Evolutionary conservation across 2,113 vertebrate species (phyloP).

Genomic region (Amblyopsis rosae): DNA sequence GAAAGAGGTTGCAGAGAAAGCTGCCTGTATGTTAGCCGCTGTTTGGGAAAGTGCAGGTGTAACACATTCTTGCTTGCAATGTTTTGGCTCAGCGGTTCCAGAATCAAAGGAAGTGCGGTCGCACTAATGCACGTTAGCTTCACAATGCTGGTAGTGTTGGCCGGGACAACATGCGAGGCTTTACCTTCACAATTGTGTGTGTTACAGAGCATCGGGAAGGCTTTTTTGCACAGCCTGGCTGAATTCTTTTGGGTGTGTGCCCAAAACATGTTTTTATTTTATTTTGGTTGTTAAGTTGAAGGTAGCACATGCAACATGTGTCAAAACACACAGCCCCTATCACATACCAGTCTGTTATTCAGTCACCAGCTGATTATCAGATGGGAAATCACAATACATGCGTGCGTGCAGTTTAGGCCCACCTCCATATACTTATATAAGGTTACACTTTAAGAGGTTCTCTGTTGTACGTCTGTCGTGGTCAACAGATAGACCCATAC

Average conservation of each 20-base stretch:
- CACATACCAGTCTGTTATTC: background rate
- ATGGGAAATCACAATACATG: slow-evolving; percentile 1
- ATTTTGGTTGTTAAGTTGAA: too few species aligned
- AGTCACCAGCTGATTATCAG: slow-evolving; percentile 18
- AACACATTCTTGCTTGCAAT: slow-evolving; percentile 27
- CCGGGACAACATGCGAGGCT: too few species aligned
- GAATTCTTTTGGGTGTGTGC: background rate
- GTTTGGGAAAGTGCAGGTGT: slow-evolving; percentile 15
- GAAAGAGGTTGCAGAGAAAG: too few species aligned
- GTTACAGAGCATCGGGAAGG: too few species aligned
- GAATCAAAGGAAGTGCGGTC: slow-evolving; percentile 38
- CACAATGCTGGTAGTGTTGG: slow-evolving; percentile 32
- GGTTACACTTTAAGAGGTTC: background rate
- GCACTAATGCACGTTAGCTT: slow-evolving; percentile 36
- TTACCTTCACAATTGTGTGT: too few species aligned
- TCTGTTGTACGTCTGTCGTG: too few species aligned
- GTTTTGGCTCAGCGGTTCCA: slow-evolving; percentile 30
- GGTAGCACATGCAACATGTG: too few species aligned
- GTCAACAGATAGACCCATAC: too few species aligned
- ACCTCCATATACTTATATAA: background rate
- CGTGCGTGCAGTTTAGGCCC: background rate
- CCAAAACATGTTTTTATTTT: too few species aligned
- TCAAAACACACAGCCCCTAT: too few species aligned
- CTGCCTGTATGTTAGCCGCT: too few species aligned
- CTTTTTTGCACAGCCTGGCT: too few species aligned